These are phyloP conservation scores for Plagiodera versicolora DNA, from an alignment of 2,888 invertebrate genomes.

Conservation along the genomic window DNA sequence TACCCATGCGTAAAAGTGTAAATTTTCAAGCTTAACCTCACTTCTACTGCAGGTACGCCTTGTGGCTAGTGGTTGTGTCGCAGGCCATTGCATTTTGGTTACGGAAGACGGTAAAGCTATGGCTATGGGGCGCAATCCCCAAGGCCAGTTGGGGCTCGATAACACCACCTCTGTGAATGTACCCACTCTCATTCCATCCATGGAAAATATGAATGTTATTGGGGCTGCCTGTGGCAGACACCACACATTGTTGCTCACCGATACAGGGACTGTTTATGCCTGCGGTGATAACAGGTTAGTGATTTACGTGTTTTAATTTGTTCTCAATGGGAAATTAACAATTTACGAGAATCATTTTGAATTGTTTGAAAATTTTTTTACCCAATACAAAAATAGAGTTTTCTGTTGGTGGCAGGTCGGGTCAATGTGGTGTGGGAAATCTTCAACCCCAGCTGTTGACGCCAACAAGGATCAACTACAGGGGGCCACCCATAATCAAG, in stretches of 20 bases:
- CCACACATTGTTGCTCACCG: slow-evolving; percentile 86
- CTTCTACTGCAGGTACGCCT: slow-evolving; percentile 62
- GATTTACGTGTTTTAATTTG: too few relatives aligned
- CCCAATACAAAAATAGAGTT: too few relatives aligned
- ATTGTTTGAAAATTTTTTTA: too few relatives aligned
- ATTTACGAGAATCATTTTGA: too few relatives aligned
- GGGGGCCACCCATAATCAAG: slow-evolving; percentile 85
- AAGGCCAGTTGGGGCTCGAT: slow-evolving; percentile 84
- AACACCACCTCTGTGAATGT: slow-evolving; percentile 72
- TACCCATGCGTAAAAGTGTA: background rate
- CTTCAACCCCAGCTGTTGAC: slow-evolving; percentile 58
- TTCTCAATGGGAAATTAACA: too few relatives aligned
- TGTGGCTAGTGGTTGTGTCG: slow-evolving; percentile 76
- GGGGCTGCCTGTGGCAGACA: slow-evolving; percentile 85
- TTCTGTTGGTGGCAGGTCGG: slow-evolving; percentile 61
- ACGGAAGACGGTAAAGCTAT: slow-evolving; percentile 84
- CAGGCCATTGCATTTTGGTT: slow-evolving; percentile 85
- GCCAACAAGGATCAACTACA: slow-evolving; percentile 69
- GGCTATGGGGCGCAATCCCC: slow-evolving; percentile 82
- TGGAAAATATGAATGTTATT: slow-evolving; percentile 79
- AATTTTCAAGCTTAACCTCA: slow-evolving; percentile 25
- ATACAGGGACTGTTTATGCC: slow-evolving; percentile 83
- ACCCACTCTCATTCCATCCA: slow-evolving; percentile 75
- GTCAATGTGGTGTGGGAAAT: slow-evolving; percentile 87
- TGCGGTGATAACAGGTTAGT: slow-evolving; percentile 81